Conservation (phyloP, 1,140 invertebrate species). For the Lepidurus arcticus region DNA sequence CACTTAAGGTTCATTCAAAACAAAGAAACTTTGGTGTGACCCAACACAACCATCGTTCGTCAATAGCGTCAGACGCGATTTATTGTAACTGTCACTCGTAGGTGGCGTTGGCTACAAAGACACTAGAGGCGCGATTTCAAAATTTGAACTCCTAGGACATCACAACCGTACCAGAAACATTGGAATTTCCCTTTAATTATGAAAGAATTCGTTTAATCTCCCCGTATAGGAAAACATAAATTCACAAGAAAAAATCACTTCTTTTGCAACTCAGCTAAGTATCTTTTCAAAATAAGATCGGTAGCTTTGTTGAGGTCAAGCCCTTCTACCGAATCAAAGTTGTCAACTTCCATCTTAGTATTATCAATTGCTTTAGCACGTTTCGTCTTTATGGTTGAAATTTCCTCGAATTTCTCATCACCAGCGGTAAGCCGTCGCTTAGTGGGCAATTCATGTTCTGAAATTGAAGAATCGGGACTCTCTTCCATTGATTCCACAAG, state of each 20-base stretch:
- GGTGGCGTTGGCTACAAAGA: background rate
- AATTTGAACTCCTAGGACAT: background rate
- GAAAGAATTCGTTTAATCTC: too few relatives aligned
- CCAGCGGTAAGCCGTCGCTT: too few relatives aligned
- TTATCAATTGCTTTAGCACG: background rate
- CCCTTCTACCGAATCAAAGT: background rate
- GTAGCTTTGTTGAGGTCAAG: background rate
- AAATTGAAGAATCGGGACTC: too few relatives aligned
- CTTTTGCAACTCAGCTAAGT: background rate
- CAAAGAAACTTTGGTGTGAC: background rate
- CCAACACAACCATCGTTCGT: constrained; percentile 6
- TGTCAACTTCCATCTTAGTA: background rate
- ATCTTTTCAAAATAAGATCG: background rate
- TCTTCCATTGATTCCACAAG: too few relatives aligned
- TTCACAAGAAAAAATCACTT: background rate
- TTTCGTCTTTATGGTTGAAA: background rate
- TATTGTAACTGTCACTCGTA: background rate
- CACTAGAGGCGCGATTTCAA: background rate
- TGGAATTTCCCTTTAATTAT: too few relatives aligned
- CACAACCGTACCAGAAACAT: too few relatives aligned
- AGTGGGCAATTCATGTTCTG: too few relatives aligned
- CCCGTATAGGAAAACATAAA: background rate
- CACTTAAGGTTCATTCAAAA: background rate
- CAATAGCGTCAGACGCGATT: constrained; percentile 17
- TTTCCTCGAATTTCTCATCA: too few relatives aligned